phyloP scores from a whole-genome alignment of 2,113 vertebrate genomes.

The Thunnus maccoyii region DNA sequence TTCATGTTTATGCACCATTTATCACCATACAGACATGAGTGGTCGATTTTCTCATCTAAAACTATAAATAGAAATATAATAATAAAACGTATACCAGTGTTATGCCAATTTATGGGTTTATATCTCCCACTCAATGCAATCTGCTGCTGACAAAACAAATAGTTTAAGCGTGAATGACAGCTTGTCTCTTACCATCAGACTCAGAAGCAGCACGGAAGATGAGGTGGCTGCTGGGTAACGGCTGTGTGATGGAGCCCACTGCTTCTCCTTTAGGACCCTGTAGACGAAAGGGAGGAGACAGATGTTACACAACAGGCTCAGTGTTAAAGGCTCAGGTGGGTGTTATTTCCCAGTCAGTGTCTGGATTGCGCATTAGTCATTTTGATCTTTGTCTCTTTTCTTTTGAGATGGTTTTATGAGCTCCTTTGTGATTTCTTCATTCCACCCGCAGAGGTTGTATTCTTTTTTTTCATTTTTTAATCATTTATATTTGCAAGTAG shows the following conservation, averaged over 20 bases:
- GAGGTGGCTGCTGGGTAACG: constrained; percentile 97
- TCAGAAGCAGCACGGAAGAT: constrained; percentile 97
- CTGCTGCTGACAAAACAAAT: background rate
- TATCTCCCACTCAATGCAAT: background rate
- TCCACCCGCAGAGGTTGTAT: background rate
- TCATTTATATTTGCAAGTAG: constrained; percentile 27
- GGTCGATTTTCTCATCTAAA: too few relatives aligned
- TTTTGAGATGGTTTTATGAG: background rate
- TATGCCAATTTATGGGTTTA: background rate
- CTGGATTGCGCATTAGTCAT: background rate
- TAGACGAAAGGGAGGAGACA: background rate
- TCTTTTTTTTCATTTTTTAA: background rate
- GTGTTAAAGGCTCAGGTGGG: background rate
- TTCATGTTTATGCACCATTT: too few relatives aligned
- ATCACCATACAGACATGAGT: too few relatives aligned
- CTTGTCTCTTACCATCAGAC: constrained; percentile 92
- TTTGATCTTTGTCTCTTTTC: background rate
- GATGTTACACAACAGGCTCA: background rate
- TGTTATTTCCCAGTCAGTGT: background rate
- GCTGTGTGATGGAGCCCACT: constrained; percentile 98
- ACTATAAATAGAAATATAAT: too few relatives aligned
- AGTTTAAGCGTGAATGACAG: constrained; percentile 26
- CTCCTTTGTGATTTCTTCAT: background rate
- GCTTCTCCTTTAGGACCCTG: constrained; percentile 99
- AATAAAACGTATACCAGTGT: background rate